phyloP scores from a whole-genome alignment of 64 coral and sea anemone genomes.

The Actinia tenebrosa region DNA sequence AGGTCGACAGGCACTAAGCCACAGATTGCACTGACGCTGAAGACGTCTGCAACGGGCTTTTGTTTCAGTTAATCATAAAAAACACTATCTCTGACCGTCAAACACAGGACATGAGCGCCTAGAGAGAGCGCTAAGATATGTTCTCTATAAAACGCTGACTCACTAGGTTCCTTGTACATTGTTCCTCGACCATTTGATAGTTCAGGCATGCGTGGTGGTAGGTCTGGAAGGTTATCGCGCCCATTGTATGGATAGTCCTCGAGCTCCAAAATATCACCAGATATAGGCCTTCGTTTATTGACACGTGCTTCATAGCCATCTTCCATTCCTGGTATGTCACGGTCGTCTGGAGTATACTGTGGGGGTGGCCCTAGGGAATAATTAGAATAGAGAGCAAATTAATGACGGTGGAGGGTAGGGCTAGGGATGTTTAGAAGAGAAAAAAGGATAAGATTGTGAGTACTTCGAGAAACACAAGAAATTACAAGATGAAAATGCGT shows the following conservation, averaged over 20 bases:
- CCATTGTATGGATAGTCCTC: constrained; percentile 46
- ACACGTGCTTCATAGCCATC: constrained; percentile 30
- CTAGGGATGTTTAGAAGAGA: too few species aligned
- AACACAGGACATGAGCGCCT: too few species aligned
- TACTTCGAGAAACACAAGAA: background rate
- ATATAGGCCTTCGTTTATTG: constrained; percentile 28
- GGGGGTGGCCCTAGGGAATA: constrained; percentile 63
- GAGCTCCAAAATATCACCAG: constrained; percentile 26
- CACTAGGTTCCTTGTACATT: constrained; percentile 46
- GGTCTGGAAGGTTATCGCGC: constrained; percentile 51
- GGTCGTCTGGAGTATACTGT: constrained; percentile 76
- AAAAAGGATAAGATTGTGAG: background rate
- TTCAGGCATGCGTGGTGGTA: constrained; percentile 76
- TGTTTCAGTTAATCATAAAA: too few species aligned
- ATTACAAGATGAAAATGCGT: background rate
- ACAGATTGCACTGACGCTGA: too few species aligned
- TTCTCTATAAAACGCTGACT: background rate
- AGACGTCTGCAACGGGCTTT: too few species aligned
- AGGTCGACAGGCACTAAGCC: too few species aligned
- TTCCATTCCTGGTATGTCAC: constrained; percentile 43
- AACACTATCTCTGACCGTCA: too few species aligned
- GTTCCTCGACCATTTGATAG: constrained; percentile 29
- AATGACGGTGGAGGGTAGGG: background rate
- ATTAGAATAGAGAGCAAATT: background rate
- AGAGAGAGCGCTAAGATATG: too few species aligned